These are phyloP conservation scores for Montifringilla adamsi DNA, from an alignment of 2,113 vertebrate genomes.

Conservation along the genomic window DNA sequence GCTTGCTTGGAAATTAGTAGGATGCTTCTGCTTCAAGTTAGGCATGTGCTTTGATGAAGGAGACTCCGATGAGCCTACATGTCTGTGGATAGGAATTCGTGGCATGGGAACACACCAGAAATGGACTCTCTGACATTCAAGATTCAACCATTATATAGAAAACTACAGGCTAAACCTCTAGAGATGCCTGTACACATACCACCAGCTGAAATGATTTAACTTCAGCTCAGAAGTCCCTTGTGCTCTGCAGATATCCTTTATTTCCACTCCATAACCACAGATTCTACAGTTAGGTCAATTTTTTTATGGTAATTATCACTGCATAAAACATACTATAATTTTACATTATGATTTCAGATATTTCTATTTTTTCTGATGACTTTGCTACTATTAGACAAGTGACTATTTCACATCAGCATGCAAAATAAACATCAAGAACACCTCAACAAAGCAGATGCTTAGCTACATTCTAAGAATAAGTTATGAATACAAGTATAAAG, in stretches of 20 bases:
- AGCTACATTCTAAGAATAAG: background rate
- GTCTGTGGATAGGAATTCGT: background rate
- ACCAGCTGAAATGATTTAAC: background rate
- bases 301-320: background rate
- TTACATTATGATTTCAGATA: background rate
- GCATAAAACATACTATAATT: background rate
- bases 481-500: background rate
- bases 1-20: background rate
- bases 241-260: background rate
- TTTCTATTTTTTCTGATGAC: background rate
- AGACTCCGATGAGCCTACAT: fast-evolving
- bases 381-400: background rate
- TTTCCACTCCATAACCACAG: background rate
- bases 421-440: background rate
- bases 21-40: background rate
- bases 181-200: background rate
- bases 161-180: background rate
- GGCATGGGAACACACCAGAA: background rate
- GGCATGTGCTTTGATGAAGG: background rate
- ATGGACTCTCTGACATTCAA: background rate
- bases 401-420: background rate
- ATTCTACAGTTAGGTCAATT: background rate
- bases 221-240: background rate
- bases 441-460: background rate
- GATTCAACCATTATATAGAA: background rate